A percentile compares a stretch with the other conserved stretches of the same genome.
Evolutionary conservation across 2,888 invertebrate species (phyloP).

Genomic region (Apodemia mormo): DNA sequence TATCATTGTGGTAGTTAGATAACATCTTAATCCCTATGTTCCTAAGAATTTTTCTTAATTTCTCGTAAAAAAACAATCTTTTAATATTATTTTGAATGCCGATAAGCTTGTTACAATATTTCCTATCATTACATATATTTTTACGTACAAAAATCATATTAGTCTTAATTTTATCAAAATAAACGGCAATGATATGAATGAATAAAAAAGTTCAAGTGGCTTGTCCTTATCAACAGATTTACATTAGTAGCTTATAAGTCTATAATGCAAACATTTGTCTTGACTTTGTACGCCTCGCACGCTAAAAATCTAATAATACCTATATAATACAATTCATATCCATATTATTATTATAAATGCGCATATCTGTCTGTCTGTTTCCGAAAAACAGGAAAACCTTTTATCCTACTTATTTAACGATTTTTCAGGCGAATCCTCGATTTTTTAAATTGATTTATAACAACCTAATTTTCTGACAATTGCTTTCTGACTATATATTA

Average conservation of each 20-base stretch:
- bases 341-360: too few relatives aligned
- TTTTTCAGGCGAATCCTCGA: too few relatives aligned
- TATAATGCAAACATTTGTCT: not conserved
- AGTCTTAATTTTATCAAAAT: not conserved
- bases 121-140: constrained; percentile 2
- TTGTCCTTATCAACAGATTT: constrained; percentile 1
- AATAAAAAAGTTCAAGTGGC: constrained; percentile 1
- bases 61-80: not conserved
- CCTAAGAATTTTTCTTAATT: constrained; percentile 23
- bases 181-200: not conserved
- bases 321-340: too few relatives aligned
- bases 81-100: not conserved
- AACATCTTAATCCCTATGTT: constrained; percentile 20
- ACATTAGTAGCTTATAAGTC: not conserved
- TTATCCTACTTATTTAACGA: too few relatives aligned
- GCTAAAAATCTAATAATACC: not conserved
- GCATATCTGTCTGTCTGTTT: too few relatives aligned
- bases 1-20: not conserved
- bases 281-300: not conserved
- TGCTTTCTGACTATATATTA: too few relatives aligned
- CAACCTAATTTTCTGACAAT: too few relatives aligned
- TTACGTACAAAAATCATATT: not conserved
- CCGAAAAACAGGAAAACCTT: too few relatives aligned
- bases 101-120: constrained; percentile 32
- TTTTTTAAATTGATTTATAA: too few relatives aligned